Evolutionary conservation across 2,113 vertebrate species (phyloP), one percentile per base, ranked within the genome.

Genomic region (Romanogobio albipinnatus): DNA sequence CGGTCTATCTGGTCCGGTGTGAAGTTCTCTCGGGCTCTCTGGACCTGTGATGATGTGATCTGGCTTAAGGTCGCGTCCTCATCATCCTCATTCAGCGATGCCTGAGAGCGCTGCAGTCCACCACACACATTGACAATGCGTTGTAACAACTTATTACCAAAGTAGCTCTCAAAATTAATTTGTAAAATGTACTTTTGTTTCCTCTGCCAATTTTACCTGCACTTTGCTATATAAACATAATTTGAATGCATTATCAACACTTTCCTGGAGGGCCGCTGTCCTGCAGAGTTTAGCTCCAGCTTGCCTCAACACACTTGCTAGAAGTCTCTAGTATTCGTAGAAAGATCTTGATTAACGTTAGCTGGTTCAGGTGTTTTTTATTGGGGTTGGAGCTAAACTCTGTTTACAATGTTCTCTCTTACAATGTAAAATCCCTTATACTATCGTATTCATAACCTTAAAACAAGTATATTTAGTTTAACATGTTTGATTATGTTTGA

Each of bases 1-100:
- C 92, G 93, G 68, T 95, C 94, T 0, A 96, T 84, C 75, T 96
- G 91, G 0, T 91, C 89, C 14, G 71, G 19, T 0, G 94, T 91
- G 29, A 79, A 86, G 9, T 86, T 93, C 68, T 94, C 89, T 87
- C 92, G 82, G 0, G 90, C 94, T 75, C 81, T 91, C 71, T 93
- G 95, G 9, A 93, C 90, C 90, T 96, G 95, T 1, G 93, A 90
- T 5, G 86, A 83, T 0, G 90, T 93, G 0, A 87, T 93, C 82
- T 91, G 95, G 3, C 87, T 93, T 51, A 93, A 88, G 4, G 8
- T 13, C 0, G 7, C 2, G 11, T 95, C 95, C 0, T 92, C 93
- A 0, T 94, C 91, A 0, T 94, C 93, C 2, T 91, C 91, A 68
- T 88, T 33, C 64, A 19, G 14, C 0, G 33, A 3, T 5, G 24